These are phyloP conservation scores for Saturnia pavonia DNA, from an alignment of 2,888 invertebrate species.

Conservation along the genomic window DNA sequence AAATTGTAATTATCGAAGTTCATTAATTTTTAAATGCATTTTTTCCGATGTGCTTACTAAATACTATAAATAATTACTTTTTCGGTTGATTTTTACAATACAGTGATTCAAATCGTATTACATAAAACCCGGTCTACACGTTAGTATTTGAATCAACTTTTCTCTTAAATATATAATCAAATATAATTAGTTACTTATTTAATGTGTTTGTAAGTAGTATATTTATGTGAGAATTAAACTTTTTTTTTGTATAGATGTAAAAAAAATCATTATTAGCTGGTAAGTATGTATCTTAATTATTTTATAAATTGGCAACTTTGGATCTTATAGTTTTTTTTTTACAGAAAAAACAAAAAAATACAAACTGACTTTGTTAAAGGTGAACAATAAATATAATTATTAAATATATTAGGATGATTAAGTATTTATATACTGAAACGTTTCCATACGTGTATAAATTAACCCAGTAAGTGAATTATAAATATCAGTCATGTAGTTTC, in stretches of 20 bases:
- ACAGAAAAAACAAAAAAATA: no score
- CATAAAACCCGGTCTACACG: not conserved
- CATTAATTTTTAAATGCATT: not conserved
- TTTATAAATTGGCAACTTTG: constrained; percentile 14
- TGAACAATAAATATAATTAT: no score
- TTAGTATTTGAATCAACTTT: not conserved
- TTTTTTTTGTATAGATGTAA: constrained; percentile 33
- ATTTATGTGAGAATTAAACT: constrained; percentile 29
- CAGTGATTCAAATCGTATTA: not conserved
- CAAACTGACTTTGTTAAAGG: no score
- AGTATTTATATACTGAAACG: no score
- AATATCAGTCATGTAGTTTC: no score
- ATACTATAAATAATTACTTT: not conserved
- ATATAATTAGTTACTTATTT: constrained; percentile 18
- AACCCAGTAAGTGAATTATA: no score
- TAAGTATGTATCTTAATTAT: constrained; percentile 16
- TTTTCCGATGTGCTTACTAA: no score
- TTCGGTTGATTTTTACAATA: not conserved
- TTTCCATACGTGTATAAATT: no score
- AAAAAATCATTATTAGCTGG: constrained; percentile 22
- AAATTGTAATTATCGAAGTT: no score
- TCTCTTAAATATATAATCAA: not conserved
- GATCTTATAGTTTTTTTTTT: not conserved
- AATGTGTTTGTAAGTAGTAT: constrained; percentile 25
- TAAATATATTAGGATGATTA: no score